phyloP scores from a whole-genome alignment of 2,888 invertebrate genomes.

The Andrena haemorrhoa region DNA sequence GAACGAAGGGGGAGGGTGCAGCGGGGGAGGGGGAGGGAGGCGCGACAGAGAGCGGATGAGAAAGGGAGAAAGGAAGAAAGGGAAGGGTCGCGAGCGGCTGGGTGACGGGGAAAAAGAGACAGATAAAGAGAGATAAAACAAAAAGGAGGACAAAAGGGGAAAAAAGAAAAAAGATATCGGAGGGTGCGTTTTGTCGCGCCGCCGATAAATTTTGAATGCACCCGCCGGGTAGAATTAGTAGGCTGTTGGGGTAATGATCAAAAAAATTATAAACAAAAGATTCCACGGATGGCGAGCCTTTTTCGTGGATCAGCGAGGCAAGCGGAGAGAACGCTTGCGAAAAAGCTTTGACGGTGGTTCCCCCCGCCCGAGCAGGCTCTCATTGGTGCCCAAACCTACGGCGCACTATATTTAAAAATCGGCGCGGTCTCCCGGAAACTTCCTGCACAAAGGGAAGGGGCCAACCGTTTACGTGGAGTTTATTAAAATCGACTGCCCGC shows the following conservation, averaged over 20 bases:
- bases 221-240: constrained; percentile 78
- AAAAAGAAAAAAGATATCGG: constrained; percentile 65
- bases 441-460: constrained; percentile 81
- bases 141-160: constrained; percentile 46
- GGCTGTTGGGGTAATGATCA: constrained; percentile 83
- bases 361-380: constrained; percentile 67
- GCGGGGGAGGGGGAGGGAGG: constrained; percentile 33
- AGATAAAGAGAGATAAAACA: constrained; percentile 60
- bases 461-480: constrained; percentile 83
- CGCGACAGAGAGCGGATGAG: constrained; percentile 22
- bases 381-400: constrained; percentile 81
- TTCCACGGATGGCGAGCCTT: constrained; percentile 85
- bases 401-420: constrained; percentile 84
- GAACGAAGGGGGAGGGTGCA: constrained; percentile 43
- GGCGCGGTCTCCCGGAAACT: constrained; percentile 84
- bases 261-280: constrained; percentile 85
- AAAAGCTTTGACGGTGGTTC: constrained; percentile 81
- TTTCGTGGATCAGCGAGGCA: constrained; percentile 84
- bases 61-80: constrained; percentile 16
- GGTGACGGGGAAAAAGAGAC: constrained; percentile 29
- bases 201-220: constrained; percentile 83
- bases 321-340: constrained; percentile 78
- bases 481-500: constrained; percentile 81
- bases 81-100: constrained; percentile 14
- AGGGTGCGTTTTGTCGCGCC: constrained; percentile 75